phyloP scores from a whole-genome alignment of 2,113 vertebrate species.

The Melanerpes aurifrons region DNA sequence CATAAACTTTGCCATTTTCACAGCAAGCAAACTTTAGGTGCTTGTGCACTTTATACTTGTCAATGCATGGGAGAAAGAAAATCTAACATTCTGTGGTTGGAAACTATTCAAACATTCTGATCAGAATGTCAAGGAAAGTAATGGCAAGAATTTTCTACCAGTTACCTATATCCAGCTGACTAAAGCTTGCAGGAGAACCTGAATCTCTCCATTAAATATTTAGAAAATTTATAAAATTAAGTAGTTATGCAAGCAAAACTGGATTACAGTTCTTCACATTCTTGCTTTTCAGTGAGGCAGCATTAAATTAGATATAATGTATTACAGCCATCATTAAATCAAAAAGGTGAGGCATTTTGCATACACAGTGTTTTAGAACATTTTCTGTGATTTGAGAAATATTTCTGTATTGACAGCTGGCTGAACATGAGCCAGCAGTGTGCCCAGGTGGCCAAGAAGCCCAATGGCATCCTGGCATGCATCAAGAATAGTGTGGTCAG shows the following conservation, averaged over 20 bases:
- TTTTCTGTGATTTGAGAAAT: slow-evolving; percentile 2
- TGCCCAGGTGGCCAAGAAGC: too few relatives aligned
- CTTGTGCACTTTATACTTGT: neutral
- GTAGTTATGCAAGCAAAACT: neutral
- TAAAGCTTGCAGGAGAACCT: neutral
- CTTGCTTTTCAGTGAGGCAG: neutral
- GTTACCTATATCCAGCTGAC: neutral
- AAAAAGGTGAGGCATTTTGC: neutral
- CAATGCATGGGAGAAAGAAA: neutral
- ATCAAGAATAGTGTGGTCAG: too few relatives aligned
- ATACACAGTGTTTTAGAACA: slow-evolving; percentile 40
- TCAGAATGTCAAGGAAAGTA: neutral
- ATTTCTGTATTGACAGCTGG: neutral
- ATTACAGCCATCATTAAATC: neutral
- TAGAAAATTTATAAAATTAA: neutral
- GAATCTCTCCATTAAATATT: neutral
- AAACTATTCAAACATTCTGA: neutral
- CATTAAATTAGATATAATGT: neutral
- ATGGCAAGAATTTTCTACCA: neutral
- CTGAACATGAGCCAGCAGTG: too few relatives aligned
- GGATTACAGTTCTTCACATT: neutral
- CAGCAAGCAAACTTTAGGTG: neutral
- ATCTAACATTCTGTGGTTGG: neutral
- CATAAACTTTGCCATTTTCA: neutral
- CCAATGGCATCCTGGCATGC: too few relatives aligned